Evolutionary conservation across 2,888 invertebrate genomes (phyloP), one percentile per base, ranked within the genome.

Genomic region (Cecidostiba fungosa): DNA sequence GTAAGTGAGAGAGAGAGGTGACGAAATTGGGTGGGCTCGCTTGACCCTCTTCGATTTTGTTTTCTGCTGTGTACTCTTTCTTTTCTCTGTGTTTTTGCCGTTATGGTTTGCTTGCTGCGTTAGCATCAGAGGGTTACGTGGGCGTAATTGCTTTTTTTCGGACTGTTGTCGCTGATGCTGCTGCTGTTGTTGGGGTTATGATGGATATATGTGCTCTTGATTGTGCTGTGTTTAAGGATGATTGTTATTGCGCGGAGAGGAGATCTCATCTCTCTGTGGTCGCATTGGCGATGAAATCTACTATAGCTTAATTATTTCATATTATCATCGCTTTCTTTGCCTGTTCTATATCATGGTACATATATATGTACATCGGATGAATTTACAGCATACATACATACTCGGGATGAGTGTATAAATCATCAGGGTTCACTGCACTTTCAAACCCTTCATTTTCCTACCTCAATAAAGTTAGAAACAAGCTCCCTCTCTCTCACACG

Each of bases 21-120:
- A 83, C 72, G 83, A 83, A 83, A 83, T 73, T 73, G 43, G 72
- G 77, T 77, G 69, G 82, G 72, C 83, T 39, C 23, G n/a, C 43
- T 23, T 39, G 72, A 39, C 72, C 72, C 72, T 72, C 72, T 72
- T 36, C 39, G 23, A 19, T 47, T 62, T 54, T 29, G 29, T 66
- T n/a, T n/a, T 59, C 32, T 14, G 10, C 14, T 26, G 14, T 16
- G n/a, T 69, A 23, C 14, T 0, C 26, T 39, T 16, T 39, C 39
- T 62, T 14, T n/a, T n/a, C 32, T 70, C 29, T 29, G 29, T 66
- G 29, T 66, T 66, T 66, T 66, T 66, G 66, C 66, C 66, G 66
- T 66, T 66, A 66, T 66, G 59, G 23, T 6, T 23, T n/a, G 19
- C 19, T 54, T 54, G 3, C 32, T 0, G n/a, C 72, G 54, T 29